Conservation (phyloP, 2,797 vertebrate species). For the Sparus aurata region DNA sequence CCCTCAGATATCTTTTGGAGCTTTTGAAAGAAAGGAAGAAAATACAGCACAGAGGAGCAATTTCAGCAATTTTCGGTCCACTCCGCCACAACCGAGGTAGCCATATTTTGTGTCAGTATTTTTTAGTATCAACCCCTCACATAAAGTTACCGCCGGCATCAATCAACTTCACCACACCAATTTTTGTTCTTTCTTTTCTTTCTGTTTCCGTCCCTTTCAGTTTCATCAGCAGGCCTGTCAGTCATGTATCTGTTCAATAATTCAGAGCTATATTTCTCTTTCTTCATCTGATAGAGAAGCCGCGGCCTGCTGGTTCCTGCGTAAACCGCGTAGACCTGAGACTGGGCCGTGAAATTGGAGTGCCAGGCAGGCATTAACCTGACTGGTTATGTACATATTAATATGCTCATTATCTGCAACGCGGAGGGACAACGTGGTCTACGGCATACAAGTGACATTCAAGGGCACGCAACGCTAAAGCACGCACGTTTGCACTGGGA, state of each 20-base stretch:
- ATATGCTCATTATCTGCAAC: slow-evolving; percentile 74
- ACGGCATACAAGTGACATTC: slow-evolving; percentile 60
- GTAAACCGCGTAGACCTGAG: slow-evolving; percentile 52
- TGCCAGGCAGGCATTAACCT: slow-evolving; percentile 74
- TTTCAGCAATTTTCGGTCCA: slow-evolving; percentile 65
- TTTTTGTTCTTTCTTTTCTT: slow-evolving; percentile 65
- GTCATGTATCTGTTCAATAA: slow-evolving; percentile 79
- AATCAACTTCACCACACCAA: slow-evolving; percentile 59
- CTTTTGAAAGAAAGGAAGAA: slow-evolving; percentile 20
- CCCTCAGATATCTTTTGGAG: slow-evolving; percentile 37
- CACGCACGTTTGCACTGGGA: slow-evolving; percentile 32
- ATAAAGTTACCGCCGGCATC: slow-evolving; percentile 66
- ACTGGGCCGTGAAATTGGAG: slow-evolving; percentile 72
- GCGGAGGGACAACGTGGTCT: slow-evolving; percentile 47
- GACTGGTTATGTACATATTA: slow-evolving; percentile 79
- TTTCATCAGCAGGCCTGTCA: slow-evolving; percentile 78
- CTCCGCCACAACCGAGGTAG: slow-evolving; percentile 38
- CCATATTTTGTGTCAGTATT: slow-evolving; percentile 64
- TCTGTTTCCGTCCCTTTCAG: slow-evolving; percentile 63
- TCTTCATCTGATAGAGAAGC: slow-evolving; percentile 68
- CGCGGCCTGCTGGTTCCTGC: slow-evolving; percentile 47
- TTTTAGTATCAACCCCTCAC: slow-evolving; percentile 57
- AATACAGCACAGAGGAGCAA: slow-evolving; percentile 48
- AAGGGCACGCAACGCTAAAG: slow-evolving; percentile 62
- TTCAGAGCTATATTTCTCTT: slow-evolving; percentile 73